These are phyloP conservation scores for Tenebrosternarchus preto DNA, from an alignment of 2,113 vertebrate genomes.

Conservation along the genomic window DNA sequence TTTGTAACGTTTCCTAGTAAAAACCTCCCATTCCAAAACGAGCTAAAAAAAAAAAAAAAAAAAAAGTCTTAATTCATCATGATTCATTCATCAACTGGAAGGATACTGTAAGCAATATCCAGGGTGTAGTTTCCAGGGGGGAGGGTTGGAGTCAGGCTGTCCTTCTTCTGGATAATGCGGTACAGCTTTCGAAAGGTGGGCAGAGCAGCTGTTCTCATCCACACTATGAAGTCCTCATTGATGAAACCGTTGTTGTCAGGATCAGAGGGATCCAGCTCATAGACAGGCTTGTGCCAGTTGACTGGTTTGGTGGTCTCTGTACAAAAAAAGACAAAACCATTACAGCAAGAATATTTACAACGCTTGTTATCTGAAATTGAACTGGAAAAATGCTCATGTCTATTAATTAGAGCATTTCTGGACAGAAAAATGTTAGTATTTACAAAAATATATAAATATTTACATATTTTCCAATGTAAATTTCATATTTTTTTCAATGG, in stretches of 20 bases:
- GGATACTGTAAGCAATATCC: conserved; percentile 94
- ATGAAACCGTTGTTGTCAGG: conserved; percentile 92
- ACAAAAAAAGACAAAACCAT: not conserved
- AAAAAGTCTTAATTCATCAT: too few relatives aligned
- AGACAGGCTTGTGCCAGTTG: conserved; percentile 89
- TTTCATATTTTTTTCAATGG: too few relatives aligned
- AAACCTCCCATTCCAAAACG: not conserved
- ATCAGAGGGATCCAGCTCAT: conserved; percentile 77
- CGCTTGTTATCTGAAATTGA: too few relatives aligned
- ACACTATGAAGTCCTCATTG: conserved; percentile 98
- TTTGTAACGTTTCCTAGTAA: not conserved
- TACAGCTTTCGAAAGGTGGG: conserved; percentile 97
- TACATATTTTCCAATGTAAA: too few relatives aligned
- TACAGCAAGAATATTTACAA: too few relatives aligned
- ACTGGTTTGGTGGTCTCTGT: conserved; percentile 85
- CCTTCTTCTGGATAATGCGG: conserved; percentile 87
- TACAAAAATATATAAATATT: too few relatives aligned
- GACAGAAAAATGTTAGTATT: too few relatives aligned
- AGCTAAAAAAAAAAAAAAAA: not conserved
- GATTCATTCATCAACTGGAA: conserved; percentile 67
- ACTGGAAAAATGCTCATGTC: too few relatives aligned
- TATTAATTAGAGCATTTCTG: too few relatives aligned
- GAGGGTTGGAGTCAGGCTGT: conserved; percentile 78
- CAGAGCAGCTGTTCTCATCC: conserved; percentile 97
- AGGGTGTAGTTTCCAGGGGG: conserved; percentile 86